These are phyloP conservation scores for Pantala flavescens DNA, from an alignment of 1,140 invertebrate genomes.

Conservation along the genomic window DNA sequence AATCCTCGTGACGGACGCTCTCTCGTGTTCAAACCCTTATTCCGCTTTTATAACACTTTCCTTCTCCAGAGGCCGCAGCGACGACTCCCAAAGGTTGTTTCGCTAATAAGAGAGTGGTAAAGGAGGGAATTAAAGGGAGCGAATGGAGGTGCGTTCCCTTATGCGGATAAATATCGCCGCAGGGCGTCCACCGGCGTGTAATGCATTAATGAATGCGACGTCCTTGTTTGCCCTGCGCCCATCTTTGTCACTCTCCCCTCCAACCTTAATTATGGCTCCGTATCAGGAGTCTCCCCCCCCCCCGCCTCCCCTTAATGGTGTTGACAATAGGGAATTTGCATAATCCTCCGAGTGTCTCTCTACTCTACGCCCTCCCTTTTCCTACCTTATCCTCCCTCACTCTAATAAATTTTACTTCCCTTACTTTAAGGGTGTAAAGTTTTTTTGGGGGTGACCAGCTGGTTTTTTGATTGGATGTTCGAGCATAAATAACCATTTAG, in stretches of 20 bases:
- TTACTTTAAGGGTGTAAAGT: too few species aligned
- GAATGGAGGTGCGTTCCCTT: not conserved
- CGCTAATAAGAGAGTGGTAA: too few species aligned
- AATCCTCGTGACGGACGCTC: too few species aligned
- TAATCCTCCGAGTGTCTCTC: not conserved
- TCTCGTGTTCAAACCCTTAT: too few species aligned
- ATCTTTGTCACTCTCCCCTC: not conserved
- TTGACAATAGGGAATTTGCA: conserved; percentile 2
- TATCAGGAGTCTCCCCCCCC: not conserved
- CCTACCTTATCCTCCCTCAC: not conserved
- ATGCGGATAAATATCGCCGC: not conserved
- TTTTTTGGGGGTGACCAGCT: too few species aligned
- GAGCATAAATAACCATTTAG: too few species aligned
- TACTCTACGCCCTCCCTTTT: not conserved
- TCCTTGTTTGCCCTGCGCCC: not conserved
- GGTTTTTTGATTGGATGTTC: too few species aligned
- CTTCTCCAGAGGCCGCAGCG: too few species aligned
- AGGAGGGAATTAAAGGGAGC: not conserved
- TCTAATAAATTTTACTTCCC: not conserved
- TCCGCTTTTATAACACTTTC: too few species aligned
- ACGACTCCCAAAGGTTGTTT: too few species aligned
- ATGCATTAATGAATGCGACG: conserved; percentile 5
- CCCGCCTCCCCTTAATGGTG: not conserved
- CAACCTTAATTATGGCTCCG: not conserved
- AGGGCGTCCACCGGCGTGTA: not conserved